Percentiles rank a stretch among this genome's conserved stretches.
Conservation (phyloP, 2,797 vertebrate species). For the Rhabdomys pumilio region DNA sequence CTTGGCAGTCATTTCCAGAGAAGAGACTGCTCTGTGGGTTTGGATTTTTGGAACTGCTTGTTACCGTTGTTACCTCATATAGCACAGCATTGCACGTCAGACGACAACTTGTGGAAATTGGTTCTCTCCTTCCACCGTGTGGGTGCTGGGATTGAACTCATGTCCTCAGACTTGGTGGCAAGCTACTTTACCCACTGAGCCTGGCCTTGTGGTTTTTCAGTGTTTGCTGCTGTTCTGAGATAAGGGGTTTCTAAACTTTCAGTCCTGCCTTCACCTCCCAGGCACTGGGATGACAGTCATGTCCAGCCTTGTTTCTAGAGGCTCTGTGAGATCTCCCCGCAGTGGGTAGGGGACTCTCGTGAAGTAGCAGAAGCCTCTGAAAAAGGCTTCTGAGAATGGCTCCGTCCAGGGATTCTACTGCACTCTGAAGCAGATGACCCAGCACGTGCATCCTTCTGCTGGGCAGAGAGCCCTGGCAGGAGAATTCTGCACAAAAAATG, state of each 20-base stretch:
- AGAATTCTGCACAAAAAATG: not conserved
- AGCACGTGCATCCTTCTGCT: rapidly evolving
- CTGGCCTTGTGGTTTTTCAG: not conserved
- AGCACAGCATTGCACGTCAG: not conserved
- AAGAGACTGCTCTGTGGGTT: not conserved
- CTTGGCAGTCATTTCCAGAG: not conserved
- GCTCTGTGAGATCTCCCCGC: not conserved
- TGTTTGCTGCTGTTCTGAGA: not conserved
- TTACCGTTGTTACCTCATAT: not conserved
- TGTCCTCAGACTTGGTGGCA: not conserved
- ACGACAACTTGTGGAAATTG: not conserved
- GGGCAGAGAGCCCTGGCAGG: not conserved
- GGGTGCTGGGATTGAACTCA: not conserved
- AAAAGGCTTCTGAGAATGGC: not conserved
- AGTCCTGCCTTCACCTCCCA: not conserved
- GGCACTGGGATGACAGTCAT: not conserved
- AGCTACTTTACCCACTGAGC: not conserved
- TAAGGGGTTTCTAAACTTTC: not conserved
- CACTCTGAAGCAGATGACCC: not conserved
- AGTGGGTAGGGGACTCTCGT: rapidly evolving
- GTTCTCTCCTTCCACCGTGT: not conserved
- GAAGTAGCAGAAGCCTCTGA: not conserved
- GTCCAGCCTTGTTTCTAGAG: not conserved
- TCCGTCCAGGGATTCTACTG: not conserved
- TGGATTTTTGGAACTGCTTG: not conserved